Evolutionary conservation across 1,140 invertebrate genomes (phyloP), one percentile per base, ranked within the genome.

Genomic region (Diachasmimorpha longicaudata): DNA sequence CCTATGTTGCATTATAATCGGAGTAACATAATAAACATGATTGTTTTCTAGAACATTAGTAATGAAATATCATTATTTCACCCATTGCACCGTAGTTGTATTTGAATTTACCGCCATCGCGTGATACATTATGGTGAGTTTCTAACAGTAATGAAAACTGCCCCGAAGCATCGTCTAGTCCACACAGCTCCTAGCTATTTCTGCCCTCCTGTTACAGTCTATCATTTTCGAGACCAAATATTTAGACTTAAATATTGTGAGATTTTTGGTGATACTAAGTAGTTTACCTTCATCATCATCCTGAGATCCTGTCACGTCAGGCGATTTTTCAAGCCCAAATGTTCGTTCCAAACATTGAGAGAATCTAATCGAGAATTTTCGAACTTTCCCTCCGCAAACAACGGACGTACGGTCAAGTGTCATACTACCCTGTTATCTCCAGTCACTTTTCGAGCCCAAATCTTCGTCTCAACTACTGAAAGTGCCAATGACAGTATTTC

Each of bases 281-380:
- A n/a, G 13, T 63, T 25, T 1, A n/a, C 11, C 58, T 9, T 4
- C 23, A 13, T 4, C 23, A 23, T 11, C 58, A 63, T 63, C 3
- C 21, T 63, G 39, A 11, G 13, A 14, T 25, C 58, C 58, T 25
- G 58, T 1, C 31, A 63, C 58, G 14, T 63, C 1, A 13, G 14
- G 58, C 58, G 58, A 63, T 63, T 63, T 63, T 63, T 63, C 58
- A 31, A 63, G 58, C 58, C 58, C 23, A 63, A 63, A 63, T 63
- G 58, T 63, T 63, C 58, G 58, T 63, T 63, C 23, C 58, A 63
- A 63, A 63, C 58, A 63, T 63, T 63, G 6, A 63, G 58, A 25
- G 58, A 63, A 63, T 63, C 21, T 19, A 31, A 63, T 63, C 11
- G 19, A 63, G 8, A 25, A 63, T 63, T 63, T 63, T 63, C 58